phyloP scores from a whole-genome alignment of 2,888 invertebrate species.

The Drosophila pegasa region DNA sequence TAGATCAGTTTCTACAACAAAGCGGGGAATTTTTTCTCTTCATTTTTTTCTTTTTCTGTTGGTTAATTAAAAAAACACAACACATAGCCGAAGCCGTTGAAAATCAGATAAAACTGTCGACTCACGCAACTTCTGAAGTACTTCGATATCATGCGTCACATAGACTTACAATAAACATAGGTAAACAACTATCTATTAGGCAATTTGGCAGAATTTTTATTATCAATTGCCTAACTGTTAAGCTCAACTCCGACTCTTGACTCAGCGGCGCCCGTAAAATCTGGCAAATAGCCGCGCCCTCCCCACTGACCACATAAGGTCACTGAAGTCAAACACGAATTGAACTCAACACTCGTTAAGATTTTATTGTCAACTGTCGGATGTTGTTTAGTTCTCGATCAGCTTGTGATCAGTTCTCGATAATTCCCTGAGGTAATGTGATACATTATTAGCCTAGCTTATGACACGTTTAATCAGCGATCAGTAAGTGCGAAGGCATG shows the following conservation, averaged over 20 bases:
- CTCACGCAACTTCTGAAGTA: slow-evolving; percentile 34
- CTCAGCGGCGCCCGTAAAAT: slow-evolving; percentile 13
- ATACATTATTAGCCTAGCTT: too few relatives aligned
- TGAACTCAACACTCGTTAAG: slow-evolving; percentile 23
- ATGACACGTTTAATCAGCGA: too few relatives aligned
- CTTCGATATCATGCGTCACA: slow-evolving; percentile 39
- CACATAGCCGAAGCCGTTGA: slow-evolving; percentile 36
- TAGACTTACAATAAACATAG: slow-evolving; percentile 7
- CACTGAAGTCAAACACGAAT: slow-evolving; percentile 16
- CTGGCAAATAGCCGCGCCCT: slow-evolving; percentile 31
- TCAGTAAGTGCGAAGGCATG: too few relatives aligned
- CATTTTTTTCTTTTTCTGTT: too few relatives aligned
- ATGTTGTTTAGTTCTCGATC: neutral
- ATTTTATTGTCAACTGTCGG: neutral
- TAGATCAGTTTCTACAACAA: neutral
- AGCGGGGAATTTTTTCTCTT: slow-evolving; percentile 16
- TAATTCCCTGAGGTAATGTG: neutral
- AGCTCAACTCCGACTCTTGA: slow-evolving; percentile 18
- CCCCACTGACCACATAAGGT: slow-evolving; percentile 24
- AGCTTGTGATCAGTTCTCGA: neutral
- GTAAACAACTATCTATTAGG: slow-evolving; percentile 26
- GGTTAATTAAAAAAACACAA: slow-evolving; percentile 55
- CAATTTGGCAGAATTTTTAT: slow-evolving; percentile 14
- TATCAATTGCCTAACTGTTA: slow-evolving; percentile 17
- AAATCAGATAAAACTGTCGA: slow-evolving; percentile 41